Conservation (phyloP, 2,797 vertebrate species). For the Crenichthys baileyi region DNA sequence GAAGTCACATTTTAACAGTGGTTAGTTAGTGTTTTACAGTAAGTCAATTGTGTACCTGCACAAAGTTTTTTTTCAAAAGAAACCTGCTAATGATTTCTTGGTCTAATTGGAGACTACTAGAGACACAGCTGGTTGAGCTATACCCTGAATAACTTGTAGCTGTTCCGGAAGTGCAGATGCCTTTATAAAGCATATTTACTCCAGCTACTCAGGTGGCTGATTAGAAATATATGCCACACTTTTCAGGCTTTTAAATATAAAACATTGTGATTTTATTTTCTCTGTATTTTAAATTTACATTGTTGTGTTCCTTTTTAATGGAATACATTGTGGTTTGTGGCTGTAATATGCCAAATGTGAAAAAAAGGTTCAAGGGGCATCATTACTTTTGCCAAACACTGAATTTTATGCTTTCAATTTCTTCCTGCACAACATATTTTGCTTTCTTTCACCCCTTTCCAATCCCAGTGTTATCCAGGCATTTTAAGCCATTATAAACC, state of each 20-base stretch:
- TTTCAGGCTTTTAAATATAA: neutral
- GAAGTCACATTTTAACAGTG: too few species aligned
- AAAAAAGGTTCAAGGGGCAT: neutral
- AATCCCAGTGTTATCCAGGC: slow-evolving; percentile 40
- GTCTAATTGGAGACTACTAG: neutral
- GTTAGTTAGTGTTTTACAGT: too few species aligned
- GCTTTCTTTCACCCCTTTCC: slow-evolving; percentile 10
- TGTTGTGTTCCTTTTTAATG: neutral
- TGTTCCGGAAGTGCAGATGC: neutral
- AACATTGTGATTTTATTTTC: neutral
- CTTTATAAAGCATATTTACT: neutral
- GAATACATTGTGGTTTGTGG: neutral
- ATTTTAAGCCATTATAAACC: slow-evolving; percentile 63
- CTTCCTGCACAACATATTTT: slow-evolving; percentile 37
- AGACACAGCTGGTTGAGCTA: neutral
- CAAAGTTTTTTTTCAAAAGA: too few species aligned
- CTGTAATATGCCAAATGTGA: neutral
- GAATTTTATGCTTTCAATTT: slow-evolving; percentile 18
- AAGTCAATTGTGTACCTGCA: too few species aligned
- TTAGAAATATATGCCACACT: neutral
- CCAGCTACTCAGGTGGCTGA: neutral
- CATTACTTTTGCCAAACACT: neutral
- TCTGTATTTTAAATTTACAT: neutral
- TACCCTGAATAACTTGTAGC: neutral
- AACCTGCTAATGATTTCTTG: too few species aligned